A percentile compares a stretch with the other conserved stretches of the same genome.
Conservation (phyloP, 2,888 invertebrate genomes). For the Caenorhabditis uteleia region DNA sequence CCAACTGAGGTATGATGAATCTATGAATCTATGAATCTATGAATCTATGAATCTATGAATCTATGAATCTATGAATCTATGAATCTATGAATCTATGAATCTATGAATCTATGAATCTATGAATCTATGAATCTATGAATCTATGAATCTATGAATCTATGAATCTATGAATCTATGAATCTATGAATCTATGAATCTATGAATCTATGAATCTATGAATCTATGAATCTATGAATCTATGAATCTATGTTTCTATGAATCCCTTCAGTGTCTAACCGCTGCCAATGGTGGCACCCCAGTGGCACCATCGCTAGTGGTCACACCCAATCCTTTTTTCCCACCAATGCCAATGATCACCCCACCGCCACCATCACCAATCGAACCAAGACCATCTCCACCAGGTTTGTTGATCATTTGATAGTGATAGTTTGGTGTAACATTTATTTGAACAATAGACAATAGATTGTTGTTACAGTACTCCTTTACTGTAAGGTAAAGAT, state of each 20-base stretch:
- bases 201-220: too few relatives aligned
- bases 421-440: too few relatives aligned
- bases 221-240: too few relatives aligned
- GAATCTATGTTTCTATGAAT: too few relatives aligned
- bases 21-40: too few relatives aligned
- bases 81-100: neutral
- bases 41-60: neutral
- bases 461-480: too few relatives aligned
- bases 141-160: too few relatives aligned
- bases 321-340: slow-evolving; percentile 22
- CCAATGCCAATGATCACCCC: neutral
- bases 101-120: neutral
- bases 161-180: too few relatives aligned
- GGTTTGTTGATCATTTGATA: neutral
- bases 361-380: neutral
- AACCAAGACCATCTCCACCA: too few relatives aligned
- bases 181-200: too few relatives aligned
- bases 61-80: neutral
- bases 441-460: too few relatives aligned
- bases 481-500: slow-evolving; percentile 5
- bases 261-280: slow-evolving; percentile 62
- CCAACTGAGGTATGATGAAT: slow-evolving; percentile 56
- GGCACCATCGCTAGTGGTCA: slow-evolving; percentile 17
- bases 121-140: too few relatives aligned
- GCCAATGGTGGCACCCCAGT: slow-evolving; percentile 64